Percentiles rank a stretch among this genome's conserved stretches.
phyloP scores from a whole-genome alignment of 2,797 vertebrate genomes.

The Pithecia hirsuta region DNA sequence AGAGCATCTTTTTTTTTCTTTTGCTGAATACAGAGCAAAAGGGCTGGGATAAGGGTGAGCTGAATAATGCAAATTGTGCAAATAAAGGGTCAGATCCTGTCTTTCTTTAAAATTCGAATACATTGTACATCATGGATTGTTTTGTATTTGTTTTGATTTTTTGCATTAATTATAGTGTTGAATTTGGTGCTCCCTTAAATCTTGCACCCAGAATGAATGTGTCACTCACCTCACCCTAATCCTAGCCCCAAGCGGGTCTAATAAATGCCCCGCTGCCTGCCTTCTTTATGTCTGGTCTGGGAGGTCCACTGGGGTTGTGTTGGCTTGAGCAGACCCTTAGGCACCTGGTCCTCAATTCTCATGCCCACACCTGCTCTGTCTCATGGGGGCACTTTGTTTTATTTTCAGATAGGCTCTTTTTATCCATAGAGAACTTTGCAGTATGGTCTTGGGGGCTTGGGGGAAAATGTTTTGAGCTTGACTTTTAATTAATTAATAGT shows the following conservation, averaged over 20 bases:
- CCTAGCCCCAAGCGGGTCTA: background rate
- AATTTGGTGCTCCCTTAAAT: background rate
- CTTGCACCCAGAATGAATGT: background rate
- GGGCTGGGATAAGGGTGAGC: rapidly evolving
- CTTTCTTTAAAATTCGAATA: background rate
- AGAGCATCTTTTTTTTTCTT: background rate
- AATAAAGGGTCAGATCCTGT: background rate
- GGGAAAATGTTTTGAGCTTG: background rate
- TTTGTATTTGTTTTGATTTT: background rate
- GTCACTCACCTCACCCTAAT: background rate
- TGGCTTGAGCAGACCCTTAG: rapidly evolving
- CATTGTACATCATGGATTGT: background rate
- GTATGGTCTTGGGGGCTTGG: background rate
- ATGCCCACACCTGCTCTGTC: background rate
- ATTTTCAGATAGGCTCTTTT: background rate
- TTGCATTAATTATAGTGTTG: background rate
- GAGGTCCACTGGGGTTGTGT: background rate
- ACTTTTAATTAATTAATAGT: background rate
- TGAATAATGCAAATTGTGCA: background rate
- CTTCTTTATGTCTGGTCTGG: background rate
- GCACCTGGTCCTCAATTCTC: rapidly evolving
- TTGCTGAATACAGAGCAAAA: background rate
- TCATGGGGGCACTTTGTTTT: background rate
- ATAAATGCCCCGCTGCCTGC: background rate
- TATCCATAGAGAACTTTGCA: background rate